These are phyloP conservation scores for Mylabris phalerata DNA, from an alignment of 1,140 invertebrate genomes.

Conservation along the genomic window DNA sequence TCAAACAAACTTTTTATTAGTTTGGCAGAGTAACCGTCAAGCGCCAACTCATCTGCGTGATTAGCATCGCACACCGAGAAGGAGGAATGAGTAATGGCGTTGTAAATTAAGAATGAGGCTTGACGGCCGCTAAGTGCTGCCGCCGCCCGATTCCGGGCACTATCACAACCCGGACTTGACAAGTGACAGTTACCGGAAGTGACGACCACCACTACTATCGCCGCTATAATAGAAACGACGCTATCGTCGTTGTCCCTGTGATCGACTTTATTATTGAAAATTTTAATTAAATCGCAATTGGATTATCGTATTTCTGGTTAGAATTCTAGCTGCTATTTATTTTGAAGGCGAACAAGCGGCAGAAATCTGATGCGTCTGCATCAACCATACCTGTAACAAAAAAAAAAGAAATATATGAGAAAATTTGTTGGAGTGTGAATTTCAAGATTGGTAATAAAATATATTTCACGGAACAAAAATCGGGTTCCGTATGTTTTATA, in stretches of 20 bases:
- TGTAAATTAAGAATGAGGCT: slow-evolving; percentile 32
- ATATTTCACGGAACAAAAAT: slow-evolving; percentile 17
- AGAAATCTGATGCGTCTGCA: slow-evolving; percentile 1
- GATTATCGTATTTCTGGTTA: too few species aligned
- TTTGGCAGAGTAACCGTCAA: slow-evolving; percentile 1
- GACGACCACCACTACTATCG: slow-evolving; percentile 1
- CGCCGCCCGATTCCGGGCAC: slow-evolving; percentile 19
- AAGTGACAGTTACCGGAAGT: slow-evolving; percentile 27
- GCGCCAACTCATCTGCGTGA: slow-evolving; percentile 17
- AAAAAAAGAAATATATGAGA: slow-evolving; percentile 18
- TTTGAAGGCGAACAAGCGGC: too few species aligned
- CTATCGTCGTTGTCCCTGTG: too few species aligned
- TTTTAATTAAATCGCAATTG: too few species aligned
- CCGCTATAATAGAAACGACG: background rate
- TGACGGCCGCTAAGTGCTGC: slow-evolving; percentile 28
- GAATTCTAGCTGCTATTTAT: too few species aligned
- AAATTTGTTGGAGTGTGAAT: slow-evolving; percentile 26
- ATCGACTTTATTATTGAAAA: too few species aligned
- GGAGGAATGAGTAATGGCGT: slow-evolving; percentile 27
- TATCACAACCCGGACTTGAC: slow-evolving; percentile 24
- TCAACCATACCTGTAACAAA: slow-evolving; percentile 20
- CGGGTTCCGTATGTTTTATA: slow-evolving; percentile 11
- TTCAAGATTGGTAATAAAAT: slow-evolving; percentile 15
- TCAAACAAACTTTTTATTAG: slow-evolving; percentile 10
- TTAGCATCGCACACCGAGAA: slow-evolving; percentile 17